Evolutionary conservation across 1,140 invertebrate genomes (phyloP), one percentile per base, ranked within the genome.

Genomic region (Zophobas morio): DNA sequence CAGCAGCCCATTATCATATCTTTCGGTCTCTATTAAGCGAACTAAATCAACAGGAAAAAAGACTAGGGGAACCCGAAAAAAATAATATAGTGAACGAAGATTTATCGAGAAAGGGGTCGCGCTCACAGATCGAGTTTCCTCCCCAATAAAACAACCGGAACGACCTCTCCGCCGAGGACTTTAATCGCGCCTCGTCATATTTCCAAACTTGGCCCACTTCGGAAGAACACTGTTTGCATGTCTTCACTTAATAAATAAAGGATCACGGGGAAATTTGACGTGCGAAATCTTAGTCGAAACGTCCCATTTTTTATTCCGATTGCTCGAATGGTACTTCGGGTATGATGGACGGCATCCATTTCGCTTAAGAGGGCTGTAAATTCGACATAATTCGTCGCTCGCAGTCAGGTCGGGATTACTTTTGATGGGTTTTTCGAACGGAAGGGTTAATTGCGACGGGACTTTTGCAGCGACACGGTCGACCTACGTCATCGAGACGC

Each of bases 121-220:
- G 49, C 4, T 2, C 2, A 54, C 2, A 66, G 39, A 60, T 39
- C 60, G 37, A 66, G 60, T 42, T 66, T 66, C 60, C 60, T 20
- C 60, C 60, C 60, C 60, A 66, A 66, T 66, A 66, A 66, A 66
- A 66, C 39, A 63, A 39, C 57, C 57, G n/a, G 42, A 66, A 66
- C 20, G 39, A 36, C n/a, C 57, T 36, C 39, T 40, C 39, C 36
- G 39, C 36, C 49, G 20, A 51, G 49, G 49, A 20, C 4, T 51
- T 51, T 51, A 51, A 51, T 36, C 57, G 57, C 1, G 4, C 6
- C 1, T 20, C 42, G 60, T 66, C 60, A 66, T 66, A 66, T 66
- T 34, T 8, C 60, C 57, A 39, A 63, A 63, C 37, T 39, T 63
- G 35, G 36, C 39, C 35, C 57, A n/a, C 34, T 46, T 51, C n/a